phyloP scores from a whole-genome alignment of 2,113 vertebrate species.

The Uropsilus gracilis region DNA sequence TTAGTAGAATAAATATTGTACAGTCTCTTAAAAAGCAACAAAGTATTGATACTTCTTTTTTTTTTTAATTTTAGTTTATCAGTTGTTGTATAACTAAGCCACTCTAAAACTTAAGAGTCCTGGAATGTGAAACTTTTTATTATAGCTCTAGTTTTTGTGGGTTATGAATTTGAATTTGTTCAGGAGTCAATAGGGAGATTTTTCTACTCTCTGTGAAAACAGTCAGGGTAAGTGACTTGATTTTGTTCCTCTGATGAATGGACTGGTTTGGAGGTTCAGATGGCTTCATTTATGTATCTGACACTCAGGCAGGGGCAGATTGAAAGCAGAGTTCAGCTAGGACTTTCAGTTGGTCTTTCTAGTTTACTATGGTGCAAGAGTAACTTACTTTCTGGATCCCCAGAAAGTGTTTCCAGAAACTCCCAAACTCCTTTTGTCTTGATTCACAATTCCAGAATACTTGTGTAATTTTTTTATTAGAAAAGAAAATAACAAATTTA shows the following conservation, averaged over 20 bases:
- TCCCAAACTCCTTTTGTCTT: not conserved
- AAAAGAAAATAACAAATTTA: conserved; percentile 11
- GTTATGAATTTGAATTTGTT: not conserved
- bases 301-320: not conserved
- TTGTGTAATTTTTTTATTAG: not conserved
- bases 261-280: not conserved
- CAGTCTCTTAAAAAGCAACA: not conserved
- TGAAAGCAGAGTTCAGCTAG: not conserved
- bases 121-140: not conserved
- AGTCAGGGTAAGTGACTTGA: not conserved
- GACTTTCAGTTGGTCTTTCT: not conserved
- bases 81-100: not conserved
- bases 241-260: not conserved
- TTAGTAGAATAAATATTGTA: not conserved
- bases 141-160: not conserved
- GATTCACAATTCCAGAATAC: not conserved
- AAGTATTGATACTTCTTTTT: not conserved
- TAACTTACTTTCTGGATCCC: not conserved
- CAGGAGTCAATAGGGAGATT: not conserved
- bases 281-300: not conserved
- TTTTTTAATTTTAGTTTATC: not conserved
- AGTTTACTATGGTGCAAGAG: not conserved
- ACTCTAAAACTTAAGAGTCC: not conserved
- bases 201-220: not conserved
- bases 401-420: not conserved